phyloP scores from a whole-genome alignment of 2,797 vertebrate species.

The Notamacropus eugenii region DNA sequence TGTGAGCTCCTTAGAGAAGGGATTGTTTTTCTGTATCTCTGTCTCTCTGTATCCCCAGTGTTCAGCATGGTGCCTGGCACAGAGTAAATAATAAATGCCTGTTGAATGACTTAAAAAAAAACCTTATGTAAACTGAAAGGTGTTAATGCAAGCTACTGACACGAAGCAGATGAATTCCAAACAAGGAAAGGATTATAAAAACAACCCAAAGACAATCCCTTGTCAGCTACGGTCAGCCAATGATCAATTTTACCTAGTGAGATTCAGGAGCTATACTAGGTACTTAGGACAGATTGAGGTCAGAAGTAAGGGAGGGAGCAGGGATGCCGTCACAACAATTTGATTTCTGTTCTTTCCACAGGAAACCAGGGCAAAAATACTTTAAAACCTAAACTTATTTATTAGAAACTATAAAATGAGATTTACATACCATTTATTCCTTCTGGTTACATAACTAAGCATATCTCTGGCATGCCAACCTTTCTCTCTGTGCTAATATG shows the following conservation, averaged over 20 bases:
- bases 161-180: not conserved
- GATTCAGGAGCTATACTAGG: not conserved
- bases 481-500: slow-evolving; percentile 9
- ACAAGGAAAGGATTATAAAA: not conserved
- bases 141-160: not conserved
- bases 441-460: slow-evolving; percentile 38
- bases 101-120: not conserved
- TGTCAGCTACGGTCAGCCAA: too few relatives aligned
- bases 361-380: slow-evolving; percentile 1
- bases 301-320: not conserved
- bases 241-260: not conserved
- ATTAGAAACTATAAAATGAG: slow-evolving; percentile 44
- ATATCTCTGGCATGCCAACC: not conserved
- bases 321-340: not conserved
- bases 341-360: not conserved
- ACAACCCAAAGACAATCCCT: accelerated
- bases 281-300: not conserved
- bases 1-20: not conserved
- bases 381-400: not conserved
- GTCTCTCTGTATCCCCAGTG: not conserved
- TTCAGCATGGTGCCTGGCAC: not conserved
- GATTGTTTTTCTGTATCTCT: not conserved
- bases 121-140: not conserved
- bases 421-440: slow-evolving; percentile 20
- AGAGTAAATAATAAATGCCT: not conserved